Evolutionary conservation across 2,888 invertebrate species (phyloP).

Genomic region (Sarcophaga rosellei): DNA sequence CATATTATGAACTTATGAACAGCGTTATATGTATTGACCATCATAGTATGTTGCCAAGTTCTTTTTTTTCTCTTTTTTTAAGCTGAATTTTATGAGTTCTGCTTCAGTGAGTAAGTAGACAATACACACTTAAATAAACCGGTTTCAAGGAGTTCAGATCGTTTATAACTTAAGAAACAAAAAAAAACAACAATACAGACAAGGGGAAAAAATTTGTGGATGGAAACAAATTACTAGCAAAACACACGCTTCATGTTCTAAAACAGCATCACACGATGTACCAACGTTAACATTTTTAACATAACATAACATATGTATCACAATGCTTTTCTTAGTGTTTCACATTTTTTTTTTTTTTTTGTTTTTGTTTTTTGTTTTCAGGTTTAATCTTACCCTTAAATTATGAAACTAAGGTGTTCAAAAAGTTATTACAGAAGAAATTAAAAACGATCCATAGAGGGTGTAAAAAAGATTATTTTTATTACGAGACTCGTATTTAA

Average conservation of each 20-base stretch:
- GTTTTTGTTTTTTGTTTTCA: background rate
- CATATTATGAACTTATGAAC: conserved; percentile 15
- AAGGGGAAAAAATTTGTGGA: conserved; percentile 11
- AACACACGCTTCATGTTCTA: conserved; percentile 52
- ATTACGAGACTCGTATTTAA: no score
- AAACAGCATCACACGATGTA: conserved; percentile 49
- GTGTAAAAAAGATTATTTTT: no score
- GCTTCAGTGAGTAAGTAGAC: conserved; percentile 54
- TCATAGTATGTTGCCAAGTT: background rate
- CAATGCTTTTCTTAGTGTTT: background rate
- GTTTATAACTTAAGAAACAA: conserved; percentile 21
- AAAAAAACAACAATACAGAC: conserved; percentile 11
- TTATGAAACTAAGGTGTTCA: no score
- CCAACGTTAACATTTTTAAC: background rate
- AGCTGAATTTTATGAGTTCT: conserved; percentile 47
- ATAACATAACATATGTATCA: background rate
- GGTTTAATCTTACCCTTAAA: no score
- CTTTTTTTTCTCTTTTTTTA: conserved; percentile 30
- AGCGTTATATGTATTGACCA: conserved; percentile 24
- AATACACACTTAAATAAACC: conserved; percentile 52
- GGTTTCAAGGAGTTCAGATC: conserved; percentile 64
- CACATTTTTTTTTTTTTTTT: no score
- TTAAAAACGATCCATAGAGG: no score
- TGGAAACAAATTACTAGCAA: conserved; percentile 41
- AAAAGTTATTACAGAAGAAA: no score